Evolutionary conservation across 2,113 vertebrate genomes (phyloP).

Genomic region (Equus przewalskii): DNA sequence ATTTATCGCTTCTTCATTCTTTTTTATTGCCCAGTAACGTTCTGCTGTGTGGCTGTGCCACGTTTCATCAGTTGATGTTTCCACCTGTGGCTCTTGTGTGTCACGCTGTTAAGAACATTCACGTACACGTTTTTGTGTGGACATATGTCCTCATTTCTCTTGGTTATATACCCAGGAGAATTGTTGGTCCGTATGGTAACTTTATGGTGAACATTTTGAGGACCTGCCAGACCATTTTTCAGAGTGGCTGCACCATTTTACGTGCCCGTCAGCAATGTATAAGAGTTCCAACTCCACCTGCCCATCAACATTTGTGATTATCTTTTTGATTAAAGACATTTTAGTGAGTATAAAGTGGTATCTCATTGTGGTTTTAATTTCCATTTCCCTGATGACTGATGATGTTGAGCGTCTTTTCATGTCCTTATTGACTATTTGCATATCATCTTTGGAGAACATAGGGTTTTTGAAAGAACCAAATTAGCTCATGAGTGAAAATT

Average conservation of each 20-base stretch:
- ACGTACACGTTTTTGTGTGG: background rate
- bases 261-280: background rate
- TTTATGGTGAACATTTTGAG: background rate
- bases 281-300: background rate
- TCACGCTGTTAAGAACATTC: background rate
- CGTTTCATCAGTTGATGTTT: background rate
- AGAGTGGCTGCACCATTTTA: background rate
- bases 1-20: background rate
- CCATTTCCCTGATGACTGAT: background rate
- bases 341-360: background rate
- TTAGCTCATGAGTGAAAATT: slow-evolving; percentile 10
- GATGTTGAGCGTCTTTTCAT: background rate
- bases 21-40: background rate
- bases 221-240: background rate
- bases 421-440: background rate
- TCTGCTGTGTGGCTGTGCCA: background rate
- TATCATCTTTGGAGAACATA: background rate
- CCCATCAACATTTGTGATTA: background rate
- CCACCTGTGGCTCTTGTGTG: background rate
- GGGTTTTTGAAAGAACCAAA: slow-evolving; percentile 37
- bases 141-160: background rate
- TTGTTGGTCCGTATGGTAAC: background rate
- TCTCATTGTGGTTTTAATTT: slow-evolving; percentile 41
- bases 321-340: slow-evolving; percentile 2
- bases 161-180: background rate